Conservation (phyloP, 1,140 invertebrate species). For the Arion vulgaris region DNA sequence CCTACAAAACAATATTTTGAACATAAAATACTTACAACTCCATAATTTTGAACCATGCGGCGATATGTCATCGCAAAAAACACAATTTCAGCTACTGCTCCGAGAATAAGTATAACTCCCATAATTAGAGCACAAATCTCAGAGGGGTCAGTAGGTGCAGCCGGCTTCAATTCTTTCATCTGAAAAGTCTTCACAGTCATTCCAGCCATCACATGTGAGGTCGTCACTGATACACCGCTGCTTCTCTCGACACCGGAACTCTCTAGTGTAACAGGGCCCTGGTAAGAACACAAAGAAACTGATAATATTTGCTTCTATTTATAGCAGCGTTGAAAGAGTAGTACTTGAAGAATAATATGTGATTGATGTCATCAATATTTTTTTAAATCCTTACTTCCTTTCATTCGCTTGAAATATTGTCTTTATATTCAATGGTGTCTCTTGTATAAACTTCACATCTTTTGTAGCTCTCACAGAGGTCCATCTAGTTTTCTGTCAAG, state of each 20-base stretch:
- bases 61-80: conserved; percentile 14
- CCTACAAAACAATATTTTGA: no score
- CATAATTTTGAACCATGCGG: not conserved
- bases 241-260: conserved; percentile 18
- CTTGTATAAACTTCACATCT: no score
- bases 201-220: conserved; percentile 37
- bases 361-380: no score
- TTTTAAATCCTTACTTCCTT: no score
- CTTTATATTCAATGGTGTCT: no score
- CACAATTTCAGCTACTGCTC: not conserved
- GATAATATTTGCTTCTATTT: no score
- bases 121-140: conserved; percentile 34
- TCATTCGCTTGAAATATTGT: no score
- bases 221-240: conserved; percentile 37
- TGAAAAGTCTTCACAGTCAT: conserved; percentile 27
- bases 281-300: not conserved
- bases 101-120: conserved; percentile 10
- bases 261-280: conserved; percentile 26
- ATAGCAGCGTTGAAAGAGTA: no score
- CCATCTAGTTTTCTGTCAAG: no score
- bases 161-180: conserved; percentile 31
- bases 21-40: conserved; percentile 1
- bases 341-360: no score
- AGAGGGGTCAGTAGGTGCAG: conserved; percentile 26
- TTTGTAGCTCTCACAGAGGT: no score